Evolutionary conservation across 2,113 vertebrate genomes (phyloP).

Genomic region (Nothoprocta pentlandii): DNA sequence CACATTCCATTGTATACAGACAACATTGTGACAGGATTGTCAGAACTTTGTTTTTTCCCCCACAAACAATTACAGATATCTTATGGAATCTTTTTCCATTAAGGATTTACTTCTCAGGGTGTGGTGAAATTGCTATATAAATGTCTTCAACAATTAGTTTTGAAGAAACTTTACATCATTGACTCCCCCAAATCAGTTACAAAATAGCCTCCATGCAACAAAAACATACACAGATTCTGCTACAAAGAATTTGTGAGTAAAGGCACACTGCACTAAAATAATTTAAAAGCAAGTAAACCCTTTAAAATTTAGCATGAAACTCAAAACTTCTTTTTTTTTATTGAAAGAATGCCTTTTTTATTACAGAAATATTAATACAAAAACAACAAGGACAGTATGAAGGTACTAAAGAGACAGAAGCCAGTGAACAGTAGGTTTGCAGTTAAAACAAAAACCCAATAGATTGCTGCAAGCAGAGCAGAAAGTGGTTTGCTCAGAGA

Average conservation of each 20-base stretch:
- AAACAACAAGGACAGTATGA: conserved; percentile 61
- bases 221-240: conserved; percentile 23
- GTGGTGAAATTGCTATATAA: neutral
- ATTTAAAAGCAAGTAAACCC: conserved; percentile 62
- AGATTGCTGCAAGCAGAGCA: conserved; percentile 74
- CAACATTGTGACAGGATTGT: neutral
- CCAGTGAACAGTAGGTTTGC: conserved; percentile 54
- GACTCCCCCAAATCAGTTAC: conserved; percentile 11
- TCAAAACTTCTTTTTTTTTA: conserved; percentile 64
- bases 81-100: neutral
- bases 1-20: neutral
- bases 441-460: conserved; percentile 49
- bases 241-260: conserved; percentile 24
- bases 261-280: conserved; percentile 34
- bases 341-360: conserved; percentile 75
- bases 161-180: conserved; percentile 12
- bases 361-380: conserved; percentile 76
- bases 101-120: conserved; percentile 5
- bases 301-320: conserved; percentile 54
- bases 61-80: conserved; percentile 22
- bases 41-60: neutral
- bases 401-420: conserved; percentile 54
- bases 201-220: conserved; percentile 42
- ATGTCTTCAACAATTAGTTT: neutral
- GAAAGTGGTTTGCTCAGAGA: conserved; percentile 75